phyloP scores from a whole-genome alignment of 2,888 invertebrate species.

The Nomada ruficornis region DNA sequence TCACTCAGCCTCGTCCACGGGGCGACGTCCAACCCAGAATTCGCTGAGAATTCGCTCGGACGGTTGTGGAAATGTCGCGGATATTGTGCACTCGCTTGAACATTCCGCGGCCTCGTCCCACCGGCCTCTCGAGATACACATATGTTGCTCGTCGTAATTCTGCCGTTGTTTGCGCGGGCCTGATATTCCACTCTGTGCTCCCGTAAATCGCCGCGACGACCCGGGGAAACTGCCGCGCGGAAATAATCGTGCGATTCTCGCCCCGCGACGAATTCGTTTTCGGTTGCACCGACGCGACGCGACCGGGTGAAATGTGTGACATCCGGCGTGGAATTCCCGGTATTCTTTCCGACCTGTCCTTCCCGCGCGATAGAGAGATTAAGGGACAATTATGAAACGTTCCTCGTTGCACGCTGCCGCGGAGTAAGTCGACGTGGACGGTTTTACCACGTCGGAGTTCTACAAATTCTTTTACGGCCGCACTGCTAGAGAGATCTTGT shows the following conservation, averaged over 20 bases:
- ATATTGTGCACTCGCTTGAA: conserved; percentile 42
- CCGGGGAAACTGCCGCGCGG: not conserved
- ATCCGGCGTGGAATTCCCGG: conserved; percentile 15
- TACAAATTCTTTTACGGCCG: conserved; percentile 18
- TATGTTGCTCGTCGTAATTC: conserved; percentile 38
- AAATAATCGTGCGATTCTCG: conserved; percentile 30
- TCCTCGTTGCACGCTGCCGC: not conserved
- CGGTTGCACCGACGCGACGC: not conserved
- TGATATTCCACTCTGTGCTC: too few relatives aligned
- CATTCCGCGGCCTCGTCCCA: conserved; percentile 15
- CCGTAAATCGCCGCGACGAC: conserved; percentile 22
- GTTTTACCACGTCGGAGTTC: conserved; percentile 19
- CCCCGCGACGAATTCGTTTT: conserved; percentile 7
- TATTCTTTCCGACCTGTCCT: conserved; percentile 3
- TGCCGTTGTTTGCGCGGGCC: conserved; percentile 21
- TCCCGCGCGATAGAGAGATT: conserved; percentile 18
- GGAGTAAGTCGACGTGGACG: not conserved
- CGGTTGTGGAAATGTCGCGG: conserved; percentile 37
- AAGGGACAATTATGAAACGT: conserved; percentile 37
- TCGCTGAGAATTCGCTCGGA: conserved; percentile 47
- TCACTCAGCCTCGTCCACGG: conserved; percentile 43
- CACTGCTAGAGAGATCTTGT: not conserved
- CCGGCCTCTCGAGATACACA: conserved; percentile 15
- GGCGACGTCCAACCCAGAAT: conserved; percentile 61
- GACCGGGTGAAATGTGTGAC: conserved; percentile 11